A percentile compares a stretch with the other conserved stretches of the same genome.
These are phyloP conservation scores for Ginglymostoma cirratum DNA, from an alignment of 2,113 vertebrate species.

Conservation along the genomic window DNA sequence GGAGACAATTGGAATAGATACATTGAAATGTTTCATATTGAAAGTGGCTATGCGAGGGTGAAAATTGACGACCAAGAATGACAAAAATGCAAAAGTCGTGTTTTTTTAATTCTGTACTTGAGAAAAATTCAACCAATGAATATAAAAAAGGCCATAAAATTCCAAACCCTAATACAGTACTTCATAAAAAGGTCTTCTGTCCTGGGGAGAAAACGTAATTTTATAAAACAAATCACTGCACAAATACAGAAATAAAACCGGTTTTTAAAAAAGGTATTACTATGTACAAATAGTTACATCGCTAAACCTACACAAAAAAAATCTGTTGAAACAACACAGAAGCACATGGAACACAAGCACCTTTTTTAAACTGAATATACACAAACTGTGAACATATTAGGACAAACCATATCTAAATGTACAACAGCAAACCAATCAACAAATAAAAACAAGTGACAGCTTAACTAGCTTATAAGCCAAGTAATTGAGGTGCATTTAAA, in stretches of 20 bases:
- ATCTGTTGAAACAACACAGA: background rate
- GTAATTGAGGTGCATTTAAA: background rate
- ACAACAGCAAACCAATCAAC: background rate
- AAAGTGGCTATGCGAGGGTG: background rate
- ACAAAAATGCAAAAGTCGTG: background rate
- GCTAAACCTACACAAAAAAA: constrained; percentile 12
- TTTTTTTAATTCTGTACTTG: background rate
- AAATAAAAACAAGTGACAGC: background rate
- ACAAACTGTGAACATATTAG: background rate
- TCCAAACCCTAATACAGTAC: background rate
- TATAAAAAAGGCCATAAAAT: constrained; percentile 16
- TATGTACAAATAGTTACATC: constrained; percentile 35
- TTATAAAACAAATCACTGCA: constrained; percentile 33
- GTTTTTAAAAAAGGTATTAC: background rate
- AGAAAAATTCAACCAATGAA: constrained; percentile 23
- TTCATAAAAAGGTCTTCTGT: background rate
- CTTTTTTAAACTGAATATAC: background rate
- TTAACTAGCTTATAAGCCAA: background rate
- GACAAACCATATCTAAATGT: background rate
- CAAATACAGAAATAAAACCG: background rate
- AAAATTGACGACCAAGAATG: background rate
- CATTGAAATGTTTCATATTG: background rate
- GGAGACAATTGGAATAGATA: too few relatives aligned
- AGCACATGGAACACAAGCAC: background rate
- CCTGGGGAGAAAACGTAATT: too few relatives aligned